Evolutionary conservation across 2,888 invertebrate species (phyloP), one percentile per base, ranked within the genome.

Genomic region (Diloba caeruleocephala): DNA sequence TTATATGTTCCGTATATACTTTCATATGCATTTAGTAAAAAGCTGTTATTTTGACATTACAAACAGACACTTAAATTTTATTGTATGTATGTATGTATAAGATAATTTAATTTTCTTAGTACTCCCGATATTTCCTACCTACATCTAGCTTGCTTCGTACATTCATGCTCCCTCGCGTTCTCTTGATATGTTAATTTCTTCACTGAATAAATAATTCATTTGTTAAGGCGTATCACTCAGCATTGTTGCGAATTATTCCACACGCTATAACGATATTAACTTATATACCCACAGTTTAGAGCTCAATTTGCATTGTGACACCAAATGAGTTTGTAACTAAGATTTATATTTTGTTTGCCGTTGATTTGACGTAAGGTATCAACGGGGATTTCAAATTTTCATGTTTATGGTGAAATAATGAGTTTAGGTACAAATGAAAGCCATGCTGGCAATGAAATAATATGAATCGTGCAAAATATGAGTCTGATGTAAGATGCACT

Each of bases 181-280:
- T 84, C 88, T 87, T 87, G 89, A 90, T 90, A 91, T 91, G 90
- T 89, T 90, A 92, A 92, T 91, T 87, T 88, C 79, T 84, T 81
- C 82, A 74, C 85, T 88, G 90, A 89, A 91, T 92, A 92, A 92
- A 92, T 90, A 90, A 92, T 90, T 90, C 88, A 88, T 88, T 88
- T 87, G 85, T 85, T 87, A 88, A 88, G 84, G 84, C 85, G 83
- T 88, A 89, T 90, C 87, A 84, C 84, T 87, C 83, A 71, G 73
- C 79, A 81, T 83, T 85, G 82, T 85, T 84, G 84, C 49, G 63
- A 66, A 72, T 88, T 84, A 79, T 74, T 60, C 64, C 37, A 65
- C 62, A 33, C 17, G 43, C 23, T 46, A 43, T 55, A 58, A 43
- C 32, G 45, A 73, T 67, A 74, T 69, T 66, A 58, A 49, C 44